phyloP scores from a whole-genome alignment of 2,113 vertebrate genomes.

The Cyanistes caeruleus region DNA sequence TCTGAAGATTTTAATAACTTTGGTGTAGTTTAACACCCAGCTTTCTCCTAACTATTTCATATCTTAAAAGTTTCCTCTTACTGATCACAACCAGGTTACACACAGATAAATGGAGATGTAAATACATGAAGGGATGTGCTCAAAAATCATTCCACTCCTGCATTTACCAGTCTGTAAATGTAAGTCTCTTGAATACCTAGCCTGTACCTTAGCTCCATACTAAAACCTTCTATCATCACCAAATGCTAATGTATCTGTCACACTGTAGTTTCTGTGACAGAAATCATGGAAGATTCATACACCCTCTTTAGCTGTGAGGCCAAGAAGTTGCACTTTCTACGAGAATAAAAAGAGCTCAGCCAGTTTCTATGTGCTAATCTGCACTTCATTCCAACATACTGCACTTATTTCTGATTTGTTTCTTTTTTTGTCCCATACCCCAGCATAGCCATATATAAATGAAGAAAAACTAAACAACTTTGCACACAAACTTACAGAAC shows the following conservation, averaged over 20 bases:
- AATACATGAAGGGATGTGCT: not conserved
- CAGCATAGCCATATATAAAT: not conserved
- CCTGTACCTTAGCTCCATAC: not conserved
- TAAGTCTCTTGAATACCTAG: not conserved
- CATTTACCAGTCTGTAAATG: not conserved
- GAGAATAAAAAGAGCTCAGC: not conserved
- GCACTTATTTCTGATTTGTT: not conserved
- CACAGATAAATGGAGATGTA: not conserved
- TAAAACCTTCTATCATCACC: not conserved
- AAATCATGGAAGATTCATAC: not conserved
- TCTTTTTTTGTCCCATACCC: rapidly evolving
- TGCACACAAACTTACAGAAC: not conserved
- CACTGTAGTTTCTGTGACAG: not conserved
- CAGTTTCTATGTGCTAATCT: not conserved
- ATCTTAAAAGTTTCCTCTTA: not conserved
- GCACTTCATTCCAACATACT: not conserved
- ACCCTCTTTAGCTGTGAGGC: not conserved
- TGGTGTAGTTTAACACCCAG: not conserved
- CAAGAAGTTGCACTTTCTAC: not conserved
- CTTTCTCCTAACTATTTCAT: not conserved
- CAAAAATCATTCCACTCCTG: not conserved
- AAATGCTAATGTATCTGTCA: not conserved
- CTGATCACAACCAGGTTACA: not conserved
- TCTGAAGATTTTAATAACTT: not conserved
- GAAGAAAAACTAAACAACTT: not conserved